These are phyloP conservation scores for Cynaeus angustus DNA, from an alignment of 2,888 invertebrate genomes.

Conservation along the genomic window DNA sequence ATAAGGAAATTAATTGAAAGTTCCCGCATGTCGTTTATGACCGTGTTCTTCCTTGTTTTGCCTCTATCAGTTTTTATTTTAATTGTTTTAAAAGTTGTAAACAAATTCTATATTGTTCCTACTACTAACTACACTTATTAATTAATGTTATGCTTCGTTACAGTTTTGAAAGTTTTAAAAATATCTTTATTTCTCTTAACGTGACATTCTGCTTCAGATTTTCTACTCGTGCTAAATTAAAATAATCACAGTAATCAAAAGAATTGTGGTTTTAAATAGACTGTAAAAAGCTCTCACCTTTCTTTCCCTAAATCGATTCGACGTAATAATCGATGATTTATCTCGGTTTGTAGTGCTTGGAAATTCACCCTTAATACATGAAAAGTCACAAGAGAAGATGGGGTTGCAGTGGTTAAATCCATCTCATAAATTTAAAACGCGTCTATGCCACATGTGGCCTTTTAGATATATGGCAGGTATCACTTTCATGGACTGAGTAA, in stretches of 20 bases:
- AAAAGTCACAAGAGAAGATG: conserved; percentile 27
- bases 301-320: conserved; percentile 27
- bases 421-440: conserved; percentile 40
- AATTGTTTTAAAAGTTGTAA: conserved; percentile 2
- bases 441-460: conserved; percentile 37
- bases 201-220: not conserved
- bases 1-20: conserved; percentile 46
- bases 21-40: conserved; percentile 36
- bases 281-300: conserved; percentile 28
- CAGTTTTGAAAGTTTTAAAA: conserved; percentile 28
- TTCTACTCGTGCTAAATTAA: conserved; percentile 1
- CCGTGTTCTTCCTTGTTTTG: conserved; percentile 2
- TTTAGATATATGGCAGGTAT: conserved; percentile 41
- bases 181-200: conserved; percentile 1
- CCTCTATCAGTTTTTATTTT: not conserved
- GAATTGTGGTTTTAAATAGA: conserved; percentile 12
- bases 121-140: not conserved
- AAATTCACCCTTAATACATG: conserved; percentile 39
- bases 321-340: conserved; percentile 34
- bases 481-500: conserved; percentile 36
- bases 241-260: not conserved
- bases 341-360: conserved; percentile 22
- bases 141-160: conserved; percentile 21
- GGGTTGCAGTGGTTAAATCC: conserved; percentile 44
- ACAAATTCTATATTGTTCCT: not conserved